phyloP scores from a whole-genome alignment of 2,113 vertebrate species.

The Takifugu flavidus region DNA sequence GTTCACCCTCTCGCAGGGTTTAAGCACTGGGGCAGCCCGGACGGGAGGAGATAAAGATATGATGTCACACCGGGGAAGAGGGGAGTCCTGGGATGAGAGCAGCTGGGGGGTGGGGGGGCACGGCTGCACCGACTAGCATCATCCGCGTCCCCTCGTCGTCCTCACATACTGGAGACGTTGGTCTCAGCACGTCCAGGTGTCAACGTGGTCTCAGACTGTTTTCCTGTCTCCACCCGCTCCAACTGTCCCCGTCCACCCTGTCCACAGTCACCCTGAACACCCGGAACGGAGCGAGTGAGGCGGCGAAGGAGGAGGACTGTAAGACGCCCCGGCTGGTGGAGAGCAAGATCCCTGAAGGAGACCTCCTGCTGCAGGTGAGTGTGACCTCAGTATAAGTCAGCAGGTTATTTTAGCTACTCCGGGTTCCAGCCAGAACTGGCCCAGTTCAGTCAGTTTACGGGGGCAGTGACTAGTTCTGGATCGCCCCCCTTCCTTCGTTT shows the following conservation, averaged over 20 bases:
- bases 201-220: no score
- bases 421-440: not conserved
- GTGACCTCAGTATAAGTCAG: no score
- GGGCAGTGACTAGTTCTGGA: not conserved
- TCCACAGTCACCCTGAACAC: constrained; percentile 71
- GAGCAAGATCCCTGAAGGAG: constrained; percentile 61
- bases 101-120: constrained; percentile 11
- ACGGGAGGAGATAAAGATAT: not conserved
- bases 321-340: constrained; percentile 25
- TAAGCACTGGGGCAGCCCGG: not conserved
- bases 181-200: no score
- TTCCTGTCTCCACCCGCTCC: not conserved
- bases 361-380: constrained; percentile 78
- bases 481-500: not conserved
- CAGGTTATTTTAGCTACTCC: not conserved
- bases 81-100: constrained; percentile 28
- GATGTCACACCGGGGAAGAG: constrained; percentile 18
- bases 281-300: constrained; percentile 26
- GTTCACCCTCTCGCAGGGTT: not conserved
- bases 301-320: not conserved
- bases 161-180: no score
- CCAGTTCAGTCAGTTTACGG: not conserved
- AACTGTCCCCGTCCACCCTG: not conserved
- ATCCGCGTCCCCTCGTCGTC: no score
- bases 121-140: not conserved